Conservation (phyloP, 1,140 invertebrate species). For the Drosophila guanche region DNA sequence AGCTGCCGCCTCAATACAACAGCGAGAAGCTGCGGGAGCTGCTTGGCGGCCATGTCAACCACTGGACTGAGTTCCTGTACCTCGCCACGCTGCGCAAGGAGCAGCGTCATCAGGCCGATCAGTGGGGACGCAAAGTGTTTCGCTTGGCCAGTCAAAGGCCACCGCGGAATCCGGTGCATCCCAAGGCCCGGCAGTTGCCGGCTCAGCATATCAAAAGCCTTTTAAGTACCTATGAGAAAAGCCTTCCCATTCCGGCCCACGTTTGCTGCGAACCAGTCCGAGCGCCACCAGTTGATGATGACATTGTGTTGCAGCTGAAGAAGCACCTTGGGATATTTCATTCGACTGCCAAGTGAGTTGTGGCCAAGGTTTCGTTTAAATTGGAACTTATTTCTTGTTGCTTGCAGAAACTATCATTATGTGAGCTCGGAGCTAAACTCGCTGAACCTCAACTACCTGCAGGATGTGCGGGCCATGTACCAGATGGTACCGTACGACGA, state of each 20-base stretch:
- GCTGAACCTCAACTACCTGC: slow-evolving; percentile 88
- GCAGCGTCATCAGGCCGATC: slow-evolving; percentile 84
- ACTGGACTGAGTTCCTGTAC: slow-evolving; percentile 89
- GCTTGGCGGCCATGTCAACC: slow-evolving; percentile 83
- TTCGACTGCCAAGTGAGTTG: slow-evolving; percentile 68
- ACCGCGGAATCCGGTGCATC: slow-evolving; percentile 46
- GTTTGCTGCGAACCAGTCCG: slow-evolving; percentile 20
- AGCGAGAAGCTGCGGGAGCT: slow-evolving; percentile 84
- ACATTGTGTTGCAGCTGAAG: slow-evolving; percentile 42
- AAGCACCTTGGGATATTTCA: slow-evolving; percentile 51
- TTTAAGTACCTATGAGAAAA: slow-evolving; percentile 87
- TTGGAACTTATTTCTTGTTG: neutral
- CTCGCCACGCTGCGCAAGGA: slow-evolving; percentile 85
- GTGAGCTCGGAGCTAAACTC: slow-evolving; percentile 87
- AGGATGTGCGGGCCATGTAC: slow-evolving; percentile 88
- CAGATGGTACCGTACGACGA: slow-evolving; percentile 83
- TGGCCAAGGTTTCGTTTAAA: neutral
- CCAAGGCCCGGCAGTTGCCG: slow-evolving; percentile 80
- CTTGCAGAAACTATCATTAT: slow-evolving; percentile 82
- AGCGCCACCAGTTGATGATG: slow-evolving; percentile 32
- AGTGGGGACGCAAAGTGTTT: slow-evolving; percentile 84
- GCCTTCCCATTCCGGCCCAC: slow-evolving; percentile 79
- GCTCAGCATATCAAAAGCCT: slow-evolving; percentile 85
- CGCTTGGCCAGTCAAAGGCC: slow-evolving; percentile 38
- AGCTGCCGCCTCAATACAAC: slow-evolving; percentile 89